Evolutionary conservation across 2,113 vertebrate species (phyloP), one percentile per base, ranked within the genome.

Genomic region (Chloropsis hardwickii): DNA sequence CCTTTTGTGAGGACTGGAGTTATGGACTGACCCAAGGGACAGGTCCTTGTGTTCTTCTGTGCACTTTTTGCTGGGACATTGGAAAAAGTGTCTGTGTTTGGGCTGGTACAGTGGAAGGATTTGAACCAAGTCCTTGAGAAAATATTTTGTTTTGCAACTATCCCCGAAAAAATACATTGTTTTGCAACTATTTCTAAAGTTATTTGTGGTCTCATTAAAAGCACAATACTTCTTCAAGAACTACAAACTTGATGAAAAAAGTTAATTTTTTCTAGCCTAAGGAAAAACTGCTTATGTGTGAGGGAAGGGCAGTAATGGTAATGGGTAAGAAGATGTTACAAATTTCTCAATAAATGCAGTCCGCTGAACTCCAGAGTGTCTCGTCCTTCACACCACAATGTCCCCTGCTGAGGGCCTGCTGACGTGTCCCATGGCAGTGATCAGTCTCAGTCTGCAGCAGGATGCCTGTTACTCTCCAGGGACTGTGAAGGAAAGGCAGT

Each of bases 271-370:
- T 78, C 50, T 69, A 79, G 50, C 39, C 48, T 82, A 25, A 61
- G 22, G 28, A 51, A 86, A 74, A 92, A 73, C 14, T 76, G 51
- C 35, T 84, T 50, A 23, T 48, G 8, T 54, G 29, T 69, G 47
- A 92, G 25, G 56, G 69, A 88, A 69, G 37, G 13, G 65, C 37
- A 82, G 10, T 77, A 54, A 65, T 45, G 33, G 57, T 60, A 85
- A 83, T 28, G 42, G n/a, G 51, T 8, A 31, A 62, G 39, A 40
- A 74, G 79, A 51, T 74, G 33, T 73, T 83, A 25, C 45, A 93
- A 61, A 24, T 72, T 25, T 87, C 61, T 82, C 69, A 96, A 95
- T 97, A 97, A 96, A 95, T 48, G n/a, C 72, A 82, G 6, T 60
- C 28, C 12, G 8, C 29, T 74, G 67, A 83, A 85, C 45, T 80